phyloP scores from a whole-genome alignment of 2,797 vertebrate species.

The Amblyraja radiata region DNA sequence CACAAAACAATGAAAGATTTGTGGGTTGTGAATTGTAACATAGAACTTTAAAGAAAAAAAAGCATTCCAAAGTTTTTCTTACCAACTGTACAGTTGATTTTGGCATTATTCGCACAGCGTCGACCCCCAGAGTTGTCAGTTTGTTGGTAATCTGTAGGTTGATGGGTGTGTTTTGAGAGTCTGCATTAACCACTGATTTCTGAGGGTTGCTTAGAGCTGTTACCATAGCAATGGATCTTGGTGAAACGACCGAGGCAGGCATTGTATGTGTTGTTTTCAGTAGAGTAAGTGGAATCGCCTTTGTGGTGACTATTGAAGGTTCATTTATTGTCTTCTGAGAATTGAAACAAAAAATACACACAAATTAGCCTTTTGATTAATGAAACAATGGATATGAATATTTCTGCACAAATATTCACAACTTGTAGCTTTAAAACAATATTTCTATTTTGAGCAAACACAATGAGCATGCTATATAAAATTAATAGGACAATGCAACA shows the following conservation, averaged over 20 bases:
- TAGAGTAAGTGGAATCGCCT: constrained; percentile 93
- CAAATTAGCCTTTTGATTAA: constrained; percentile 37
- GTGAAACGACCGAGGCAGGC: constrained; percentile 78
- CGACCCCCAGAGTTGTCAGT: constrained; percentile 76
- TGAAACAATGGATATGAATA: not conserved
- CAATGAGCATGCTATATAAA: not conserved
- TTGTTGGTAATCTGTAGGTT: constrained; percentile 93
- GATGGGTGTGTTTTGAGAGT: constrained; percentile 80
- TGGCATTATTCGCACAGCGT: constrained; percentile 81
- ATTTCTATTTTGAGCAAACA: not conserved
- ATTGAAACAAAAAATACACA: constrained; percentile 53
- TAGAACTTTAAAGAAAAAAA: not conserved
- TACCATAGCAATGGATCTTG: constrained; percentile 91
- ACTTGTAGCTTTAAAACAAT: not conserved
- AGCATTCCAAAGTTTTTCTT: constrained; percentile 47
- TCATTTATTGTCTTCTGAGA: constrained; percentile 83
- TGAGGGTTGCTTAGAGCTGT: constrained; percentile 79
- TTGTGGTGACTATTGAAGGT: constrained; percentile 89
- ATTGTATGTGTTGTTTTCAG: constrained; percentile 86
- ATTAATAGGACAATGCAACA: not conserved
- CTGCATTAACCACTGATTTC: constrained; percentile 76
- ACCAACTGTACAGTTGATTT: constrained; percentile 77
- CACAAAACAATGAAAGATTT: not conserved
- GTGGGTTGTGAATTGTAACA: not conserved
- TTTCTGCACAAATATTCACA: not conserved